Evolutionary conservation across 2,888 invertebrate species (phyloP).

Genomic region (Erebia epiphron): DNA sequence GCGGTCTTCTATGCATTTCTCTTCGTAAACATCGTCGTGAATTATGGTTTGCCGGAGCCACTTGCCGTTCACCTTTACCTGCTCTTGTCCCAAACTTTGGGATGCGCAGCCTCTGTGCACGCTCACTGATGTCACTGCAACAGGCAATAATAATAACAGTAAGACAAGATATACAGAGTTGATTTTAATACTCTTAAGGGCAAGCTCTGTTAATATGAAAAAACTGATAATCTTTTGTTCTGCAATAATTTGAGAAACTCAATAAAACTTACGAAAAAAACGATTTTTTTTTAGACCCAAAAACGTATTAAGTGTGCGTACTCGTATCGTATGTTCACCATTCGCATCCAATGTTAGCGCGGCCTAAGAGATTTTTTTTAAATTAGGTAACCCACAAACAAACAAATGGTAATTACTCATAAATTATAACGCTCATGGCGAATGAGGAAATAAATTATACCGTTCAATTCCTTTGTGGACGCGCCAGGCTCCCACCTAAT

Average conservation of each 20-base stretch:
- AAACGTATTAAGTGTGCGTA: no score
- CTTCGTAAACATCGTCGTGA: constrained; percentile 87
- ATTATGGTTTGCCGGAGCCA: constrained; percentile 85
- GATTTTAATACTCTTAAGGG: no score
- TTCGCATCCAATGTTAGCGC: no score
- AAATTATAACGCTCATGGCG: neutral
- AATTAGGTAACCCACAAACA: no score
- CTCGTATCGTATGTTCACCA: no score
- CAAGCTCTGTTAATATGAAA: no score
- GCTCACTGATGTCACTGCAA: constrained; percentile 55
- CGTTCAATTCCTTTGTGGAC: neutral
- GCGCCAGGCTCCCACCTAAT: neutral
- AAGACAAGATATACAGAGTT: no score
- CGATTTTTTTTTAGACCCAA: no score
- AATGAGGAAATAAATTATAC: constrained; percentile 1
- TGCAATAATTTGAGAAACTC: no score
- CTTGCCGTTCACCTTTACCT: constrained; percentile 74
- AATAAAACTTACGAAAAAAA: no score
- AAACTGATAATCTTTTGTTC: no score
- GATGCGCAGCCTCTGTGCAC: constrained; percentile 86
- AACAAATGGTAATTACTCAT: neutral
- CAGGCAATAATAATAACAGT: neutral
- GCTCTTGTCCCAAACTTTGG: constrained; percentile 85
- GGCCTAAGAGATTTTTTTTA: no score
- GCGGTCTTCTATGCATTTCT: constrained; percentile 85